Evolutionary conservation across 2,797 vertebrate species (phyloP).

Genomic region (Mus spretus): DNA sequence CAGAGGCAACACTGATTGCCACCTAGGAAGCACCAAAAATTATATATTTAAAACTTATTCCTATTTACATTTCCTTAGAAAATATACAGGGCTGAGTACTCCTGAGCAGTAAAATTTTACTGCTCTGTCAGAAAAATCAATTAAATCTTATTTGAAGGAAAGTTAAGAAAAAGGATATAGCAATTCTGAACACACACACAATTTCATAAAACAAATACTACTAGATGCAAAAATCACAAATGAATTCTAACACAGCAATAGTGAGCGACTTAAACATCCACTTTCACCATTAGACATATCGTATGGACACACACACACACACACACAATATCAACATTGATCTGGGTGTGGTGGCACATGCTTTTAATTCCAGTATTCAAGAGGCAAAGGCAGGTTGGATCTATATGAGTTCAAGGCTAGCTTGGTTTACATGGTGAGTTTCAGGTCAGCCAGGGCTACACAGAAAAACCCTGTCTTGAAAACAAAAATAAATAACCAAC

Average conservation of each 20-base stretch:
- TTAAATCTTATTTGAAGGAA: conserved; percentile 81
- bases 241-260: neutral
- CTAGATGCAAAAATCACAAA: neutral
- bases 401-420: neutral
- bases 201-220: neutral
- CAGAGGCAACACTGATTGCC: conserved; percentile 37
- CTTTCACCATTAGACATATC: neutral
- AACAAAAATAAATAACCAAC: neutral
- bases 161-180: neutral
- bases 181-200: neutral
- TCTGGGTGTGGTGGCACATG: neutral
- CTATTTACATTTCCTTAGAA: conserved; percentile 79
- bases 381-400: neutral
- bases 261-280: neutral
- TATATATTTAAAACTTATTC: conserved; percentile 73
- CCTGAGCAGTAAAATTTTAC: conserved; percentile 82
- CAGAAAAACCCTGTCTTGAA: neutral
- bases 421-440: neutral
- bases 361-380: neutral
- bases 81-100: conserved; percentile 75
- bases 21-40: conserved; percentile 65
- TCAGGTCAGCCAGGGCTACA: neutral
- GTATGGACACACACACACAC: neutral
- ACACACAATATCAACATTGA: neutral
- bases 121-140: conserved; percentile 80